Base-by-base conservation (phyloP, 2,797 vertebrate species). In the Sebastes flavidus region DNA sequence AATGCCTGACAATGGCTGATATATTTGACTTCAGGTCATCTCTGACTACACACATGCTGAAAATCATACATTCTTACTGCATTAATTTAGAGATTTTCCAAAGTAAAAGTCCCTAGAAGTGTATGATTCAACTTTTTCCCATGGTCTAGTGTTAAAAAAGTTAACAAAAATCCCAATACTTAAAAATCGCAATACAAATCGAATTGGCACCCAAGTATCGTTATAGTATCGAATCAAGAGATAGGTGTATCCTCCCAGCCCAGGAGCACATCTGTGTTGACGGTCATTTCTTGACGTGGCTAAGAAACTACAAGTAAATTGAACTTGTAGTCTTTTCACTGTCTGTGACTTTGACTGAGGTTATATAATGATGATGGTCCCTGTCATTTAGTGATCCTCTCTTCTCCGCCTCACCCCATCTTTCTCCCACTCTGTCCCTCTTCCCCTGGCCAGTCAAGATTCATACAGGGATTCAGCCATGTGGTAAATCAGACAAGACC, bases 401-500 rank as follows among this genome's bases (percentile, higher is more conserved):
- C 81, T 82, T 67, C 32, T 85, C 59, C 4, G 20, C 65, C 66
- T 72, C 55, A 8, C 86, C 80, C 85, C 56, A 13, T 84, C 89
- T 56, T 77, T 73, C 80, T 71, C 87, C 58, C 75, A 36, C 68
- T 30, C 75, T 77, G 78, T 73, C 83, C 66, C 87, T 73, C 83
- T 80, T 84, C 82, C 86, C 80, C 62, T 75, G 86, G 82, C 85
- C 88, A 88, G 87, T 90, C 90, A 77, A 84, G 86, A 93, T 90
- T 93, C 94, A 89, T 92, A 92, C 88, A 87, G 88, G 87, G 87
- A 91, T 84, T 91, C 93, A 95, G 88, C 92, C 88, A 92, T 60
- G 81, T 93, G 91, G 88, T 91, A 95, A 95, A 92, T 92, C 88
- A 94, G 93, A 95, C 95, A 94, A 91, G 94, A 90, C 91, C 93